Percentiles rank a stretch among this genome's conserved stretches.
Evolutionary conservation across 2,888 invertebrate species (phyloP).

Genomic region (Philhelius pedissequus): DNA sequence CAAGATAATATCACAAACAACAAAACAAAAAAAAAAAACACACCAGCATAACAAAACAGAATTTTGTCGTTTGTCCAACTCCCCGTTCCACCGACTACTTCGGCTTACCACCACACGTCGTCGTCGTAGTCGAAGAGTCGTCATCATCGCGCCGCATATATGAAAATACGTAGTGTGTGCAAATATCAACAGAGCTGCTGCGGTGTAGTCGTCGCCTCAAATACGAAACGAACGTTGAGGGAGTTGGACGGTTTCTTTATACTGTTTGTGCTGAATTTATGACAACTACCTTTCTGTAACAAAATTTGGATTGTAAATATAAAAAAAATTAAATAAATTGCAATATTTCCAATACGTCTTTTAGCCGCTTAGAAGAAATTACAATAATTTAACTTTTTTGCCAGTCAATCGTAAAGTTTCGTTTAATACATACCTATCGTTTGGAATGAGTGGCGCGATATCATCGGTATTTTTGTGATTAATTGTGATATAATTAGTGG

Average conservation of each 20-base stretch:
- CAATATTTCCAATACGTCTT: neutral
- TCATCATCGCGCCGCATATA: conserved; percentile 12
- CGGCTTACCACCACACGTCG: neutral
- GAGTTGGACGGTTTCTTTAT: conserved; percentile 67
- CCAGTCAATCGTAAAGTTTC: neutral
- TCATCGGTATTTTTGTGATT: conserved; percentile 59
- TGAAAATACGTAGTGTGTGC: conserved; percentile 54
- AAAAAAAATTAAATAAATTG: neutral
- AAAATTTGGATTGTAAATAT: conserved; percentile 2
- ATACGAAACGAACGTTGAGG: conserved; percentile 66
- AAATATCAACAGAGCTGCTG: conserved; percentile 52
- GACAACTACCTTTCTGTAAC: conserved; percentile 36
- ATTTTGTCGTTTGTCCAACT: conserved; percentile 64
- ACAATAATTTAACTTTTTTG: neutral
- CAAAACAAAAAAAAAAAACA: conserved; percentile 23
- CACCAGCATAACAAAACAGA: conserved; percentile 49
- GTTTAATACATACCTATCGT: neutral
- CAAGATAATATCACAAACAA: conserved; percentile 31
- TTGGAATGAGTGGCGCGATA: conserved; percentile 31
- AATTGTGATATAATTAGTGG: conserved; percentile 57
- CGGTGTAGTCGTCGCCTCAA: conserved; percentile 66
- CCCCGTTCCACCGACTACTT: neutral
- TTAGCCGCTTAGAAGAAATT: neutral
- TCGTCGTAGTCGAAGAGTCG: conserved; percentile 5
- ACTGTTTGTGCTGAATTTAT: conserved; percentile 61